These are phyloP conservation scores for Diogma glabrata DNA, from an alignment of 2,888 invertebrate species.

Conservation along the genomic window DNA sequence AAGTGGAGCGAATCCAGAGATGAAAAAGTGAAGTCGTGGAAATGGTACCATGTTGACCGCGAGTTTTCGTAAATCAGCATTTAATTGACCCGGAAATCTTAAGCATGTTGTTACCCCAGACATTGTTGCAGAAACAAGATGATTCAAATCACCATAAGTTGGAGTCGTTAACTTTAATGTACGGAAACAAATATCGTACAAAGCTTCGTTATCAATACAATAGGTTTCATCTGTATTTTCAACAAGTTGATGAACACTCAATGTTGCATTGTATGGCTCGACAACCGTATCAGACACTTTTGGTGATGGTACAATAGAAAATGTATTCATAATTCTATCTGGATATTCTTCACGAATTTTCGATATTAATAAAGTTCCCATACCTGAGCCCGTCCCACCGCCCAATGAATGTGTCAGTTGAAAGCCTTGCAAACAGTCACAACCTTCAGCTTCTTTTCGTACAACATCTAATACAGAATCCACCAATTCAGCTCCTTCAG, in stretches of 20 bases:
- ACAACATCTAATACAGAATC: constrained; percentile 79
- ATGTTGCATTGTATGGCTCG: constrained; percentile 83
- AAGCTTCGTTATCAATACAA: constrained; percentile 86
- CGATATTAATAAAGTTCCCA: constrained; percentile 77
- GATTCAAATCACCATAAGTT: constrained; percentile 87
- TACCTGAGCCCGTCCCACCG: constrained; percentile 80
- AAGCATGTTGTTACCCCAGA: constrained; percentile 79
- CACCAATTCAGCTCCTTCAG: constrained; percentile 79
- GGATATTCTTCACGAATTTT: constrained; percentile 85
- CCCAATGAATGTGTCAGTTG: constrained; percentile 74
- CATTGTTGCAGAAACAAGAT: constrained; percentile 79
- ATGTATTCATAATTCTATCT: constrained; percentile 77
- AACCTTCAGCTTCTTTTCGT: constrained; percentile 75
- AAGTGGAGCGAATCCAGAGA: constrained; percentile 91
- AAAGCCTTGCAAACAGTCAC: constrained; percentile 84
- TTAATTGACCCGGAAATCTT: constrained; percentile 86
- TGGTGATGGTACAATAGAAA: constrained; percentile 73
- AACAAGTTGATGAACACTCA: constrained; percentile 78
- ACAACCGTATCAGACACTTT: constrained; percentile 52
- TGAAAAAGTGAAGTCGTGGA: constrained; percentile 91
- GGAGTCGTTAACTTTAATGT: constrained; percentile 80
- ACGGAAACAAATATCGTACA: constrained; percentile 87
- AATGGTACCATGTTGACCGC: constrained; percentile 98
- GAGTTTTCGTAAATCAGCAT: constrained; percentile 82
- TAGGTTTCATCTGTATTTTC: constrained; percentile 87